Evolutionary conservation across 2,797 vertebrate species (phyloP).

Genomic region (Acanthurus leucopareius): DNA sequence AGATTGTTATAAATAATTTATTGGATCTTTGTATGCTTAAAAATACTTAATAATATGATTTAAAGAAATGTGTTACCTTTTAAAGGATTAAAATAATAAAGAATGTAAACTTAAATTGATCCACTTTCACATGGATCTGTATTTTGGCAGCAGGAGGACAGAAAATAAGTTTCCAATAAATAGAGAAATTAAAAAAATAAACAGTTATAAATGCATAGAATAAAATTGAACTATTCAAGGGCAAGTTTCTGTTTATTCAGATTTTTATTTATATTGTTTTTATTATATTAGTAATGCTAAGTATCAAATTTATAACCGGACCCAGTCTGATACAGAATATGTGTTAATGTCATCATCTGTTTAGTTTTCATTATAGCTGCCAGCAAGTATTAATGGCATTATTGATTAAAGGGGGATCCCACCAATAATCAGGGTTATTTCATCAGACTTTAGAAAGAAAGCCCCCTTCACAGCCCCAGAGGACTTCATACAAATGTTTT

Average conservation of each 20-base stretch:
- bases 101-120: background rate
- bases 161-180: too few species aligned
- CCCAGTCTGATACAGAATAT: background rate
- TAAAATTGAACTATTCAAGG: background rate
- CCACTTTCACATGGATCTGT: too few species aligned
- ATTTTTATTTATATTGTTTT: too few species aligned
- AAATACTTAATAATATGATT: too few species aligned
- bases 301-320: background rate
- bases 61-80: background rate
- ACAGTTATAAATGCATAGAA: background rate
- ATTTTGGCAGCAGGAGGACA: too few species aligned
- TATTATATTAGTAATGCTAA: background rate
- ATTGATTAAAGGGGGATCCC: background rate
- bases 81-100: conserved; percentile 1
- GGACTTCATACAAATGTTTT: background rate
- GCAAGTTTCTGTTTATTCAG: background rate
- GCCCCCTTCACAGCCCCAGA: background rate
- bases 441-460: background rate
- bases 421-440: background rate
- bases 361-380: background rate
- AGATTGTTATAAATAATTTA: background rate
- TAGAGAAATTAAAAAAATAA: background rate
- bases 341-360: background rate
- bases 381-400: background rate
- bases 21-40: too few species aligned